Evolutionary conservation across 2,113 vertebrate genomes (phyloP).

Genomic region (Maccullochella peelii): DNA sequence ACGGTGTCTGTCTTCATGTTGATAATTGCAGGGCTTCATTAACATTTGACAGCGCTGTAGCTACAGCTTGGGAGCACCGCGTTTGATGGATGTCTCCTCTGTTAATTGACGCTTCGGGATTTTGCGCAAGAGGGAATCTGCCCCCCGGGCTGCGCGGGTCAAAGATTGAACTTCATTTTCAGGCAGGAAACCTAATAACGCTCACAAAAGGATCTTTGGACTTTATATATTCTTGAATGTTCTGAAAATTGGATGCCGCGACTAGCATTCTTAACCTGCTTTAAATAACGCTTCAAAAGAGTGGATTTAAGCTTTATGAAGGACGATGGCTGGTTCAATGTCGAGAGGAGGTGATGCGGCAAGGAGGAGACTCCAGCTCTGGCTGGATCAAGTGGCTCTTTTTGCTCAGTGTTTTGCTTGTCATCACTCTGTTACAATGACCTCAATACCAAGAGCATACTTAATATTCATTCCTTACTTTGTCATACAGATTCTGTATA

Average conservation of each 20-base stretch:
- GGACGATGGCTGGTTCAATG: conserved; percentile 27
- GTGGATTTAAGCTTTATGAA: conserved; percentile 13
- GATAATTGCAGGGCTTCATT: conserved; percentile 38
- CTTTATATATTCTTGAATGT: conserved; percentile 44
- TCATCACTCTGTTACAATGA: conserved; percentile 38
- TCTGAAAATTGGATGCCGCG: conserved; percentile 57
- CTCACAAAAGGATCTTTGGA: conserved; percentile 44
- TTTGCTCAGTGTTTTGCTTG: conserved; percentile 43
- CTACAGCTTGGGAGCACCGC: neutral
- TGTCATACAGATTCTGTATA: conserved; percentile 44
- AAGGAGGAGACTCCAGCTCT: neutral
- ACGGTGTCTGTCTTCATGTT: conserved; percentile 15
- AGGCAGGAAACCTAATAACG: conserved; percentile 45
- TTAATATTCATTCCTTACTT: conserved; percentile 57
- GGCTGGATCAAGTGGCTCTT: conserved; percentile 23
- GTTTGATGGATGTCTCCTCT: conserved; percentile 44
- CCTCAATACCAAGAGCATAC: conserved; percentile 34
- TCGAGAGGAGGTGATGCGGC: neutral
- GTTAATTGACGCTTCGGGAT: conserved; percentile 50
- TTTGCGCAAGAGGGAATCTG: conserved; percentile 19
- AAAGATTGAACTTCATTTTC: conserved; percentile 60
- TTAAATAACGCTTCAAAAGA: conserved; percentile 44
- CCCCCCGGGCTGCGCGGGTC: conserved; percentile 29
- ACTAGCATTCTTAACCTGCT: conserved; percentile 13
- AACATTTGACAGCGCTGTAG: conserved; percentile 14